Evolutionary conservation across 1,140 invertebrate species (phyloP).

Genomic region (Lepeophtheirus salmonis): DNA sequence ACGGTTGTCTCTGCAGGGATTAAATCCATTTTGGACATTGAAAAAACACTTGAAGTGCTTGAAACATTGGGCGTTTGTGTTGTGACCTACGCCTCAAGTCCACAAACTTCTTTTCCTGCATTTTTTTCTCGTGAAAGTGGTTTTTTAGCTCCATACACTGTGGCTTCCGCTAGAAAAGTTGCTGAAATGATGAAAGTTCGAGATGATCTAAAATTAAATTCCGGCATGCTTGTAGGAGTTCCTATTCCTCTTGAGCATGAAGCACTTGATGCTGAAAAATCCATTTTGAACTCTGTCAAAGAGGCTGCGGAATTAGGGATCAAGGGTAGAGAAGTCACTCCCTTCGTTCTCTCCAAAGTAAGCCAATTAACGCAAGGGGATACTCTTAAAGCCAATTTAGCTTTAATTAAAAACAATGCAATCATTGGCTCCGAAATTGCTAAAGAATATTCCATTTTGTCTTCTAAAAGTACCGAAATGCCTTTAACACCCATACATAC

Average conservation of each 20-base stretch:
- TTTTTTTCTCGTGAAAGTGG: slow-evolving; percentile 63
- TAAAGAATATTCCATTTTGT: slow-evolving; percentile 34
- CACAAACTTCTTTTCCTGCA: slow-evolving; percentile 45
- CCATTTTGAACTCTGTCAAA: slow-evolving; percentile 49
- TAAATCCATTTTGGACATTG: slow-evolving; percentile 92
- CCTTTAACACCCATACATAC: slow-evolving; percentile 21
- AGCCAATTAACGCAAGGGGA: slow-evolving; percentile 51
- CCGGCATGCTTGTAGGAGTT: slow-evolving; percentile 72
- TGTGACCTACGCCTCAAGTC: slow-evolving; percentile 35
- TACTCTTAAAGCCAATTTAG: slow-evolving; percentile 66
- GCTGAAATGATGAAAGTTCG: slow-evolving; percentile 44
- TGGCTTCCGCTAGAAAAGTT: slow-evolving; percentile 40
- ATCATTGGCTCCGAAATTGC: slow-evolving; percentile 62
- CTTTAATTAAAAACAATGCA: slow-evolving; percentile 80
- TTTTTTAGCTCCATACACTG: slow-evolving; percentile 44
- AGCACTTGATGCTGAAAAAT: slow-evolving; percentile 43
- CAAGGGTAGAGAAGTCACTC: slow-evolving; percentile 70
- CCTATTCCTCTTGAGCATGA: slow-evolving; percentile 54
- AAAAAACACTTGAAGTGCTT: slow-evolving; percentile 68
- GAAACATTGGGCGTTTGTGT: slow-evolving; percentile 89
- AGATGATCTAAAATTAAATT: slow-evolving; percentile 39
- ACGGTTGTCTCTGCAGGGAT: slow-evolving; percentile 83
- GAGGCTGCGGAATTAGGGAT: slow-evolving; percentile 43
- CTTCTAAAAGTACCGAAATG: not conserved
- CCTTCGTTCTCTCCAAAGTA: slow-evolving; percentile 61